These are phyloP conservation scores for Rhingia rostrata DNA, from an alignment of 2,888 invertebrate species.

Conservation along the genomic window DNA sequence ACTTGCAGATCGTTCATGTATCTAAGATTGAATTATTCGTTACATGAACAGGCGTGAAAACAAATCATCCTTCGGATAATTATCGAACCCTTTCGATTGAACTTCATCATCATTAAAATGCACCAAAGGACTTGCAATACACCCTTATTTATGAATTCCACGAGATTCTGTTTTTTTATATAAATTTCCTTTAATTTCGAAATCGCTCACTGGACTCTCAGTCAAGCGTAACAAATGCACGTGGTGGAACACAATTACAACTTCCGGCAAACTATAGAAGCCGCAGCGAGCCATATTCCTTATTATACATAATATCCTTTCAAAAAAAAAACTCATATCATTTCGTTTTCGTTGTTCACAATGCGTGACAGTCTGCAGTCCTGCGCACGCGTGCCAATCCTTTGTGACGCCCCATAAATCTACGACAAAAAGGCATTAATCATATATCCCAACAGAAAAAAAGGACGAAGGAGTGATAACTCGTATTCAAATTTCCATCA, in stretches of 20 bases:
- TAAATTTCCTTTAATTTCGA: neutral
- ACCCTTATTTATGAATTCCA: neutral
- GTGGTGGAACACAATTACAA: conserved; percentile 73
- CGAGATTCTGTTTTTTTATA: too few relatives aligned
- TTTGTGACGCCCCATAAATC: conserved; percentile 69
- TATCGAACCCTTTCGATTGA: neutral
- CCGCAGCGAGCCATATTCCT: conserved; percentile 60
- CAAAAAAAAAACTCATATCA: conserved; percentile 44
- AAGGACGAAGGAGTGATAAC: conserved; percentile 49
- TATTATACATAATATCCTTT: conserved; percentile 45
- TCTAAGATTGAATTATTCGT: too few relatives aligned
- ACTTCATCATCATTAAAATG: conserved; percentile 22
- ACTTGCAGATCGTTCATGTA: too few relatives aligned
- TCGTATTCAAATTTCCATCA: conserved; percentile 54
- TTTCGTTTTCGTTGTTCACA: conserved; percentile 25
- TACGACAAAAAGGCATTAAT: conserved; percentile 57
- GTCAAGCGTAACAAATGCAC: conserved; percentile 68
- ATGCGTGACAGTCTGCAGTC: conserved; percentile 55
- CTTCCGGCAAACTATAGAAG: conserved; percentile 62
- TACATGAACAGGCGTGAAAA: neutral
- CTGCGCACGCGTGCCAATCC: conserved; percentile 70
- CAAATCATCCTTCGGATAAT: conserved; percentile 2
- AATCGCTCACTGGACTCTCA: conserved; percentile 25
- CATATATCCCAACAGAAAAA: conserved; percentile 29
- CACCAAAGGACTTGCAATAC: conserved; percentile 14